These are phyloP conservation scores for Altica lythri DNA, from an alignment of 2,888 invertebrate genomes.

Conservation along the genomic window DNA sequence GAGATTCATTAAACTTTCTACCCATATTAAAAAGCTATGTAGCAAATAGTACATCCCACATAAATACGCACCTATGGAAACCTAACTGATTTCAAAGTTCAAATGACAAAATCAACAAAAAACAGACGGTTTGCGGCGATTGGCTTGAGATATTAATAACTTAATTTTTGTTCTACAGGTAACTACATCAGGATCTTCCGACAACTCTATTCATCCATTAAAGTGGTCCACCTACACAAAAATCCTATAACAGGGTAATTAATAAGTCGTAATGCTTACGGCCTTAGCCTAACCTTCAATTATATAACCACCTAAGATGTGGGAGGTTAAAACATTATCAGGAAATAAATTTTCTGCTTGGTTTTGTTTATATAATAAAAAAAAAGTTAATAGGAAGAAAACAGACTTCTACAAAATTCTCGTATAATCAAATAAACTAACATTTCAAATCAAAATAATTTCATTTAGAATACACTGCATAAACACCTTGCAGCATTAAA, in stretches of 20 bases:
- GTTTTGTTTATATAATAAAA: too few species aligned
- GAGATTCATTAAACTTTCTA: too few species aligned
- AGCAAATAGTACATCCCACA: too few species aligned
- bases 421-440: too few species aligned
- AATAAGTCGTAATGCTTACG: conserved; percentile 10
- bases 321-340: background rate
- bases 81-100: too few species aligned
- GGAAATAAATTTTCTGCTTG: background rate
- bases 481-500: too few species aligned
- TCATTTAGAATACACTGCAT: too few species aligned
- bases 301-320: conserved; percentile 6
- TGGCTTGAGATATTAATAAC: conserved; percentile 24
- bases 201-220: conserved; percentile 18
- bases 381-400: too few species aligned
- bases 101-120: conserved; percentile 14
- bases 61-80: too few species aligned
- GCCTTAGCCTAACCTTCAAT: conserved; percentile 9
- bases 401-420: too few species aligned
- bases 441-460: too few species aligned
- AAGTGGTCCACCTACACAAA: conserved; percentile 20
- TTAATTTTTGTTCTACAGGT: conserved; percentile 31
- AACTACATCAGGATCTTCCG: conserved; percentile 24
- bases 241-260: conserved; percentile 19
- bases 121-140: conserved; percentile 13
- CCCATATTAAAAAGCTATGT: too few species aligned